Conservation (phyloP, 2,797 vertebrate species). For the Alauda arvensis region DNA sequence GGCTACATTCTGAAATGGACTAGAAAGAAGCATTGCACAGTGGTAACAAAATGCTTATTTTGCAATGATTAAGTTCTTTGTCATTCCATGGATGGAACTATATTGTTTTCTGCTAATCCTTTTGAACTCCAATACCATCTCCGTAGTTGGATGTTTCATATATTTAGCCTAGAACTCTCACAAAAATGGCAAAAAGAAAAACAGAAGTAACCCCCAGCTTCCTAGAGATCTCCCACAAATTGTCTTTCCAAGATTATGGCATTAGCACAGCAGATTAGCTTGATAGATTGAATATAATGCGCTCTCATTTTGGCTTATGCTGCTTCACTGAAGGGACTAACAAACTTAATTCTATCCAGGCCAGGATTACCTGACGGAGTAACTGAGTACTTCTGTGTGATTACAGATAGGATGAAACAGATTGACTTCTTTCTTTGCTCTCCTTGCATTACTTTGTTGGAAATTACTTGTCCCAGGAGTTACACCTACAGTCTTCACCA, state of each 20-base stretch:
- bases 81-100: background rate
- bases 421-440: background rate
- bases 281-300: background rate
- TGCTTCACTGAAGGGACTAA: constrained; percentile 23
- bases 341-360: constrained; percentile 31
- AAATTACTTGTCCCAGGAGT: background rate
- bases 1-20: background rate
- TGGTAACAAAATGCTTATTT: background rate
- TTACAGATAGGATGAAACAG: background rate
- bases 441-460: background rate
- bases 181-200: background rate
- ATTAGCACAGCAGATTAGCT: constrained; percentile 29
- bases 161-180: background rate
- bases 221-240: background rate
- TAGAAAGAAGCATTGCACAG: background rate
- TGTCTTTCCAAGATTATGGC: background rate
- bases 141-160: background rate
- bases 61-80: background rate
- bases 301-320: constrained; percentile 17
- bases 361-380: constrained; percentile 18
- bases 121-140: background rate
- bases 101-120: background rate
- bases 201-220: background rate
- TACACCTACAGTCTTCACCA: rapidly evolving
- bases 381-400: background rate